phyloP scores from a whole-genome alignment of 2,888 invertebrate species.

The Hofmannophila pseudospretella region DNA sequence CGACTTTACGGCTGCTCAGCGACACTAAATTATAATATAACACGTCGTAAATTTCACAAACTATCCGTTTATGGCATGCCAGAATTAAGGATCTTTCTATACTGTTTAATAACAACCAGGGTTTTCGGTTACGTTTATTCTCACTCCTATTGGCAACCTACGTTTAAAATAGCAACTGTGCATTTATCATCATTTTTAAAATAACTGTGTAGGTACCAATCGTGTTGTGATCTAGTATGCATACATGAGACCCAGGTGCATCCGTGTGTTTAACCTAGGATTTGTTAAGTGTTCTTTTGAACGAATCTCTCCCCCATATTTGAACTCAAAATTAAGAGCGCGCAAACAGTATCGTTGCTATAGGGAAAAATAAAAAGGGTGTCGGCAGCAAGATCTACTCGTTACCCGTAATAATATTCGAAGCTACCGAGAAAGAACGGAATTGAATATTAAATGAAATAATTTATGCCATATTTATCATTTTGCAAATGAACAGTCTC shows the following conservation, averaged over 20 bases:
- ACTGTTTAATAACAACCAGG: slow-evolving; percentile 1
- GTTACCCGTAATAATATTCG: slow-evolving; percentile 56
- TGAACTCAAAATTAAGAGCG: slow-evolving; percentile 72
- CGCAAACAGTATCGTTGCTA: slow-evolving; percentile 65
- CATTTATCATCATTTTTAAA: no score
- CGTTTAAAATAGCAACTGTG: no score
- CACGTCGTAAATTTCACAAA: slow-evolving; percentile 72
- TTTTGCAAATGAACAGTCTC: slow-evolving; percentile 75
- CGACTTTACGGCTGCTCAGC: slow-evolving; percentile 62
- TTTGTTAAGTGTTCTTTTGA: slow-evolving; percentile 61
- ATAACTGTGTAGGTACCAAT: no score
- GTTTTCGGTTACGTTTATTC: slow-evolving; percentile 2
- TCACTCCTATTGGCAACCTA: slow-evolving; percentile 4
- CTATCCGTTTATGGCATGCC: slow-evolving; percentile 60
- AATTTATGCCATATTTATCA: slow-evolving; percentile 79
- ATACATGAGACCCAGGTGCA: slow-evolving; percentile 41
- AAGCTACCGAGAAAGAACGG: slow-evolving; percentile 64
- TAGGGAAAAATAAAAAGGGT: slow-evolving; percentile 65
- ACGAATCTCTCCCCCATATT: slow-evolving; percentile 65
- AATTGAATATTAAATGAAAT: slow-evolving; percentile 80
- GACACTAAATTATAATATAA: slow-evolving; percentile 76
- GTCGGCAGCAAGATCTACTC: slow-evolving; percentile 58
- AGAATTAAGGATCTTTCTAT: slow-evolving; percentile 43
- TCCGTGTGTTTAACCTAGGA: slow-evolving; percentile 39
- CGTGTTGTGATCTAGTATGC: neutral